A percentile compares a stretch with the other conserved stretches of the same genome.
Conservation (phyloP, 23 tunicate genomes). For the Halocynthia roretzi region DNA sequence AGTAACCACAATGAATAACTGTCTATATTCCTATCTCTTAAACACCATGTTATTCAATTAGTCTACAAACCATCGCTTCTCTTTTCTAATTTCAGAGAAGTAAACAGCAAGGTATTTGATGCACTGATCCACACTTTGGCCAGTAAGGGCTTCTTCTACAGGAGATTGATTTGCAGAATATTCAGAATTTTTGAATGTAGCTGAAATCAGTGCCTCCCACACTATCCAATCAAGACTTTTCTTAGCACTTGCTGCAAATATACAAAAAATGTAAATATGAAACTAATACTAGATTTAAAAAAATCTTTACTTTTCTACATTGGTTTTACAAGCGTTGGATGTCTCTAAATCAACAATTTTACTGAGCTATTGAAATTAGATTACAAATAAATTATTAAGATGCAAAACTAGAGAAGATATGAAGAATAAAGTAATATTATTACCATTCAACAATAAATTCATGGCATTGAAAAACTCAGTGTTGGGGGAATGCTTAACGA, state of each 20-base stretch:
- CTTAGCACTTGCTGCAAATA: neutral
- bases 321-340: too few species aligned
- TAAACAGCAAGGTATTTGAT: conserved; percentile 19
- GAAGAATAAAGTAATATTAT: too few species aligned
- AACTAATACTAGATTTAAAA: too few species aligned
- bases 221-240: neutral
- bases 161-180: conserved; percentile 2
- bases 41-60: too few species aligned
- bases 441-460: neutral
- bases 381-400: too few species aligned
- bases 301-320: too few species aligned
- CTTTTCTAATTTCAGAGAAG: conserved; percentile 11
- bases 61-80: neutral
- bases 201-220: conserved; percentile 4
- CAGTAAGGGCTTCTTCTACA: neutral
- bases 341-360: too few species aligned
- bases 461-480: conserved; percentile 3
- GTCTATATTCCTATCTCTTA: too few species aligned
- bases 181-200: neutral
- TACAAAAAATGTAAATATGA: too few species aligned
- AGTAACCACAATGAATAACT: conserved; percentile 6
- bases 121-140: conserved; percentile 1
- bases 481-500: conserved; percentile 19
- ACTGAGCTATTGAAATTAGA: too few species aligned
- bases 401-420: too few species aligned